Evolutionary conservation across 2,113 vertebrate genomes (phyloP), one percentile per base, ranked within the genome.

Genomic region (Corvus cornix): DNA sequence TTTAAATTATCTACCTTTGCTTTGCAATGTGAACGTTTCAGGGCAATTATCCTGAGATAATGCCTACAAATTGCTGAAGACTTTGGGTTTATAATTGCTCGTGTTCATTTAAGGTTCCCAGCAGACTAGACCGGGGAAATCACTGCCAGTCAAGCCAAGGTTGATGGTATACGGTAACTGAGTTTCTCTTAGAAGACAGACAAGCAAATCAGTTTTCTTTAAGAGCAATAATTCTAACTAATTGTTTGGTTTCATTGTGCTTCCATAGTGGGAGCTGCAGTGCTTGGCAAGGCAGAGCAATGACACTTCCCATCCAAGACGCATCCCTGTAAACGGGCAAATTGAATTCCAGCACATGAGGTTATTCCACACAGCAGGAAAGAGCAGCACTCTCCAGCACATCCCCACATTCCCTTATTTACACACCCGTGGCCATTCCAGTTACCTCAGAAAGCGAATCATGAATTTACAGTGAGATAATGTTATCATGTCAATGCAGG

Each of bases 41-140:
- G 97, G 97, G 97, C 98, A 98, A 98, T 98, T 98, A 98, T 98
- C 97, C 96, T 97, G 97, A 98, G 98, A 98, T 98, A 98, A 98
- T 98, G 98, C 97, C 98, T 98, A 98, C 98, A 98, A 98, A 98
- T 98, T 98, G 98, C 97, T 96, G 93, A 97, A 97, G 97, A 98
- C 97, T 98, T 97, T 97, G 95, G 97, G 97, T 96, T 98, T 97
- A 95, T 98, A 98, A 98, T 98, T 98, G 98, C 98, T 98, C 87
- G 6, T 97, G 97, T 96, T 98, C 98, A 98, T 98, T 96, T 97
- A 98, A 97, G 97, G 97, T 98, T 98, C 98, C 98, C 98, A 98
- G 98, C 97, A 98, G 98, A 98, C 97, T 97, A 97, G 87, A 90
- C 90, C 91, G 81, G 97, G 97, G 97, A 98, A 98, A 97, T 98